A percentile compares a stretch with the other conserved stretches of the same genome.
These are phyloP conservation scores for Trisateles emortualis DNA, from an alignment of 2,888 invertebrate genomes.

Conservation along the genomic window DNA sequence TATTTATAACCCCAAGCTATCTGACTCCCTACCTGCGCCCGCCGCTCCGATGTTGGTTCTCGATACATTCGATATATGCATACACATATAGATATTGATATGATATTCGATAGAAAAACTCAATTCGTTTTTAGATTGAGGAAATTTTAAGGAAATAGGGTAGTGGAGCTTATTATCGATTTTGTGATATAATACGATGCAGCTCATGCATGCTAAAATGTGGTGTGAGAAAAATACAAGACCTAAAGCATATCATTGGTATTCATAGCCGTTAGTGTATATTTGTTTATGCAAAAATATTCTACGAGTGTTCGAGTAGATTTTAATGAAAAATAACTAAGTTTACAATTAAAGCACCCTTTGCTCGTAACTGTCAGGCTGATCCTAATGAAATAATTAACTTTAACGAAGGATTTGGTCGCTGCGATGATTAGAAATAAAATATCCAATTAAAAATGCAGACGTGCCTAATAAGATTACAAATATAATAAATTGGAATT, in stretches of 20 bases:
- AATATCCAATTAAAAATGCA: slow-evolving; percentile 15
- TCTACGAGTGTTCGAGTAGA: slow-evolving; percentile 16
- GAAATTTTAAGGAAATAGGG: slow-evolving; percentile 40
- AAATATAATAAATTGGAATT: slow-evolving; percentile 7
- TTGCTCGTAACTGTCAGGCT: slow-evolving; percentile 35
- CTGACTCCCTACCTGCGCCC: slow-evolving; percentile 77
- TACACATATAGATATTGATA: slow-evolving; percentile 35
- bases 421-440: slow-evolving; percentile 19
- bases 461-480: slow-evolving; percentile 6
- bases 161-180: slow-evolving; percentile 20
- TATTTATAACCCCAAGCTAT: slow-evolving; percentile 83
- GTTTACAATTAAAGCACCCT: slow-evolving; percentile 34
- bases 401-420: slow-evolving; percentile 7
- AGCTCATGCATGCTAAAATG: slow-evolving; percentile 16
- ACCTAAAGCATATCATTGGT: neutral
- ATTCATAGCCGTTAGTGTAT: neutral
- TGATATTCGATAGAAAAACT: slow-evolving; percentile 39
- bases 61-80: slow-evolving; percentile 44
- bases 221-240: neutral
- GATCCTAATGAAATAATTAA: slow-evolving; percentile 33
- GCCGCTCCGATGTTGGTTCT: slow-evolving; percentile 54
- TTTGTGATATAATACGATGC: slow-evolving; percentile 18
- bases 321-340: slow-evolving; percentile 41
- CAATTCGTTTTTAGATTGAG: slow-evolving; percentile 31
- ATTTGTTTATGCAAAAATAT: slow-evolving; percentile 10